A percentile compares a stretch with the other conserved stretches of the same genome.
These are phyloP conservation scores for Chaunax sp. DNA, from an alignment of 2,797 vertebrate genomes.

Conservation along the genomic window DNA sequence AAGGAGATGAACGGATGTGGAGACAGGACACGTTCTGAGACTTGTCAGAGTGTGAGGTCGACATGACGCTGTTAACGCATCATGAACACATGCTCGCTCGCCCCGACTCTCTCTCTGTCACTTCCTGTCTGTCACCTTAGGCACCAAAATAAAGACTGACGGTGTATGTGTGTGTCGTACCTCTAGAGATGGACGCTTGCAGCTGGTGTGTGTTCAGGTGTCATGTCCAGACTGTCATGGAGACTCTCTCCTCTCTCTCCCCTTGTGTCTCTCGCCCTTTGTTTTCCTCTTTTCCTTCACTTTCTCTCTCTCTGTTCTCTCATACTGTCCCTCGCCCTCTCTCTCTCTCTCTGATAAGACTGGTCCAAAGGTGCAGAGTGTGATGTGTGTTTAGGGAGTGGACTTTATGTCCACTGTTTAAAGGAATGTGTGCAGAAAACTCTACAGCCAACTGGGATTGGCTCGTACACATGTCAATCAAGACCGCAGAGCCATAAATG, in stretches of 20 bases:
- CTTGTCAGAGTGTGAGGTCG: background rate
- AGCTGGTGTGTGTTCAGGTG: conserved; percentile 15
- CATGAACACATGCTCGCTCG: conserved; percentile 26
- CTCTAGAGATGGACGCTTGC: conserved; percentile 22
- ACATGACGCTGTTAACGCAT: conserved; percentile 36
- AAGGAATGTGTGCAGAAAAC: conserved; percentile 22
- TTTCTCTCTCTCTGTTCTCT: conserved; percentile 11
- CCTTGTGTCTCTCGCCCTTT: background rate
- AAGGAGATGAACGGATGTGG: background rate
- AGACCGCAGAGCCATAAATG: background rate
- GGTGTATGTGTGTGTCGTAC: conserved; percentile 29
- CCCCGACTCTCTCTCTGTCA: conserved; percentile 14
- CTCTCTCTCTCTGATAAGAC: conserved; percentile 50
- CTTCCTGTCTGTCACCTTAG: conserved; percentile 21
- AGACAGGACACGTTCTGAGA: background rate
- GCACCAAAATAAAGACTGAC: conserved; percentile 20
- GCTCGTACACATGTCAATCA: background rate
- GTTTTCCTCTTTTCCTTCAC: background rate
- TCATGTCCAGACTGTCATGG: conserved; percentile 18
- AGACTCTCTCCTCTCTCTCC: conserved; percentile 17
- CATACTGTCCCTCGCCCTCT: background rate
- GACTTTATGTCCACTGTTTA: conserved; percentile 23
- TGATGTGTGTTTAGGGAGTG: conserved; percentile 60
- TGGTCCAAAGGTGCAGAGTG: conserved; percentile 61
- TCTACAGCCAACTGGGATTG: background rate